phyloP scores from a whole-genome alignment of 2,797 vertebrate genomes.

The Harpagifer antarcticus region DNA sequence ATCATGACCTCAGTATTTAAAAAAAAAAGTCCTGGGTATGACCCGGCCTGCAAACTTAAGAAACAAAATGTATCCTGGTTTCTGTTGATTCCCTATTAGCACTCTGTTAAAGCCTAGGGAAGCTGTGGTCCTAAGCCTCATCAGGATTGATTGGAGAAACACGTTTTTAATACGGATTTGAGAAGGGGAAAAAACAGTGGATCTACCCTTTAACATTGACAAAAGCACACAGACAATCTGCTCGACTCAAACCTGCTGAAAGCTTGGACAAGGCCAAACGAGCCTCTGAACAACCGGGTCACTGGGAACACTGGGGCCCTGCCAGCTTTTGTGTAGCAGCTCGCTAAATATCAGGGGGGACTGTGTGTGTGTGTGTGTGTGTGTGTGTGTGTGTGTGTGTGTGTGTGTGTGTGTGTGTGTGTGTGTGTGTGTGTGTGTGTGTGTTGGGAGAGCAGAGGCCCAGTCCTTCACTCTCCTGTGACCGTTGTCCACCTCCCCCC shows the following conservation, averaged over 20 bases:
- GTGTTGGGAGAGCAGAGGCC: conserved; percentile 72
- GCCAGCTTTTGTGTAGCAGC: conserved; percentile 73
- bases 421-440: conserved; percentile 49
- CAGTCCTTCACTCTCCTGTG: conserved; percentile 75
- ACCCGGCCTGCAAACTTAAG: background rate
- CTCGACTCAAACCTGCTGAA: conserved; percentile 53
- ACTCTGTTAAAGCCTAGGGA: background rate
- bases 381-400: conserved; percentile 16
- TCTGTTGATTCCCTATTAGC: background rate
- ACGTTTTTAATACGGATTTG: conserved; percentile 24
- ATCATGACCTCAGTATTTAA: background rate
- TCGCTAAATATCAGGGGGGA: conserved; percentile 53
- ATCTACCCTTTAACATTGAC: conserved; percentile 40
- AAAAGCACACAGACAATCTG: conserved; percentile 38
- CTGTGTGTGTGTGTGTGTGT: conserved; percentile 25
- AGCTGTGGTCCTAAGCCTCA: background rate
- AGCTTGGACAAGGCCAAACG: conserved; percentile 43
- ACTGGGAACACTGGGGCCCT: conserved; percentile 69
- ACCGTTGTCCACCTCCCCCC: conserved; percentile 65
- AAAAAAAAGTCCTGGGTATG: background rate
- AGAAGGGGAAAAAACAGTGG: conserved; percentile 27
- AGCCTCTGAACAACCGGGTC: conserved; percentile 73
- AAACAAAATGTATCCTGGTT: background rate
- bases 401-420: conserved; percentile 32
- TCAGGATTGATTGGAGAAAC: background rate